Conservation (phyloP, 2,888 invertebrate genomes). For the Barypeithes pellucidus region DNA sequence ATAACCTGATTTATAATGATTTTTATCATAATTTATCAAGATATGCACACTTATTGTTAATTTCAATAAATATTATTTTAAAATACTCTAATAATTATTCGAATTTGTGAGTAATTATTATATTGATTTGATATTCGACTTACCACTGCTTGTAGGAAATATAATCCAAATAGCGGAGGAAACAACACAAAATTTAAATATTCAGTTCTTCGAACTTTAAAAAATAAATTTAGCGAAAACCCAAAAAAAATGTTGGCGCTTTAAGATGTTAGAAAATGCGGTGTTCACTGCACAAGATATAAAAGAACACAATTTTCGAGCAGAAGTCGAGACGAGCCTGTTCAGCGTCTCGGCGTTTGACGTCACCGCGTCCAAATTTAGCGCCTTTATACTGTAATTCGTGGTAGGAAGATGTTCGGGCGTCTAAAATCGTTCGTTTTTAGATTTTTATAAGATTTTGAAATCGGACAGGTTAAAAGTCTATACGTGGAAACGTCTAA, state of each 20-base stretch:
- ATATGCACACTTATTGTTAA: no score
- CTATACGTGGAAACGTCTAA: not conserved
- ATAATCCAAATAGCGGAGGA: constrained; percentile 31
- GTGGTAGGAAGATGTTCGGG: constrained; percentile 44
- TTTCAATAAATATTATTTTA: no score
- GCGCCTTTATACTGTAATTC: constrained; percentile 56
- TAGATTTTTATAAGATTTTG: constrained; percentile 7
- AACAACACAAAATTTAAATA: constrained; percentile 25
- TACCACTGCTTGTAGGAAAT: constrained; percentile 9
- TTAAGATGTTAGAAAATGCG: constrained; percentile 48
- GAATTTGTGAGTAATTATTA: no score
- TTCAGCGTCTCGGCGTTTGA: constrained; percentile 60
- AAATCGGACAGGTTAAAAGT: constrained; percentile 5
- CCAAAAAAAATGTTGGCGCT: constrained; percentile 38
- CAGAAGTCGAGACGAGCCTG: constrained; percentile 53
- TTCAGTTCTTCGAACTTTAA: constrained; percentile 33
- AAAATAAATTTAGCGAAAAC: constrained; percentile 18
- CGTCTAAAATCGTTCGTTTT: constrained; percentile 16
- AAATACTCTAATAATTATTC: no score
- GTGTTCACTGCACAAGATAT: constrained; percentile 62
- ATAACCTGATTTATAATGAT: no score
- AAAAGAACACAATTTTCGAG: constrained; percentile 58
- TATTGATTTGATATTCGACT: not conserved
- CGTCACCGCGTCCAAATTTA: constrained; percentile 66
- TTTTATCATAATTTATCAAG: no score